These are phyloP conservation scores for Myiozetetes cayanensis DNA, from an alignment of 2,113 vertebrate genomes.

Conservation along the genomic window DNA sequence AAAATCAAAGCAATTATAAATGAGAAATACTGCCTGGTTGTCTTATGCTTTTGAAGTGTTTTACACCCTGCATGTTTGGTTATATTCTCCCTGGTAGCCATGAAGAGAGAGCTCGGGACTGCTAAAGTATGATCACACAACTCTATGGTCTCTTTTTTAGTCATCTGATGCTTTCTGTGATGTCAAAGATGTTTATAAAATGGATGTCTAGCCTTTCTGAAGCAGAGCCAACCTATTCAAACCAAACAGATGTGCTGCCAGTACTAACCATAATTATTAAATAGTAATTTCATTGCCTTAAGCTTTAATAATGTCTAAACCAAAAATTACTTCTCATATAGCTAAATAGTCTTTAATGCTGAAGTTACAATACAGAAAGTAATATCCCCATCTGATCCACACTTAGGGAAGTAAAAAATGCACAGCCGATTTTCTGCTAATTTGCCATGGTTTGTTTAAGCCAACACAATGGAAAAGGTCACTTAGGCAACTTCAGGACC, in stretches of 20 bases:
- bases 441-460: neutral
- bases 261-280: neutral
- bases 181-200: neutral
- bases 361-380: neutral
- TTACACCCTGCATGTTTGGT: neutral
- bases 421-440: neutral
- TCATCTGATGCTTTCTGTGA: neutral
- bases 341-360: neutral
- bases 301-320: neutral
- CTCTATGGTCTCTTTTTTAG: neutral
- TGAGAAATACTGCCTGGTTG: neutral
- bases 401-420: neutral
- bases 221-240: neutral
- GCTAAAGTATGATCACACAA: neutral
- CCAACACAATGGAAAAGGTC: neutral
- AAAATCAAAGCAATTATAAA: conserved; percentile 5
- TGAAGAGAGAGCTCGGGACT: neutral
- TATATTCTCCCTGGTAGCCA: neutral
- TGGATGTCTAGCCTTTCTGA: neutral
- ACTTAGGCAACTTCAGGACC: neutral
- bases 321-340: neutral
- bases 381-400: neutral
- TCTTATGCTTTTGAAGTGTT: neutral
- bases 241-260: neutral
- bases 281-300: neutral